A percentile compares a stretch with the other conserved stretches of the same genome.
Evolutionary conservation across 64 coral and sea anemone genomes (phyloP).

Genomic region (Exaiptasia diaphana): DNA sequence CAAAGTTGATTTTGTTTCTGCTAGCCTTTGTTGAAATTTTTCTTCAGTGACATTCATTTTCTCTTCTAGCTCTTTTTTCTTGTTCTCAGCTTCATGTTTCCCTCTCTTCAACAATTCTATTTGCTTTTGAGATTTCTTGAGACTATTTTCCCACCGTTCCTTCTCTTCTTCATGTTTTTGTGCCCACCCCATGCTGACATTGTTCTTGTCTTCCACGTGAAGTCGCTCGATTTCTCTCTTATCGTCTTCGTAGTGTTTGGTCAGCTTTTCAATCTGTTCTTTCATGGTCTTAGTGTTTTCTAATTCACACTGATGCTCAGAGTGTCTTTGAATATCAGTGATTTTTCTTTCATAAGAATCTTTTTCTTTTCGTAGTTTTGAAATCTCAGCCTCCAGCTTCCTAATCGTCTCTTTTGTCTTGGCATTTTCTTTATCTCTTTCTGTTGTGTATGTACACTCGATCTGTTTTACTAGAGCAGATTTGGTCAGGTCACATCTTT

Average conservation of each 20-base stretch:
- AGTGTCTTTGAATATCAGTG: neutral
- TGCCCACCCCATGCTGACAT: neutral
- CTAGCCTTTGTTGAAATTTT: neutral
- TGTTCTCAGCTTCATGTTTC: constrained; percentile 6
- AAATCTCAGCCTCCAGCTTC: too few species aligned
- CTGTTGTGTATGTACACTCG: too few species aligned
- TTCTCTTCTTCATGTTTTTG: neutral
- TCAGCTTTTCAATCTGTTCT: constrained; percentile 6
- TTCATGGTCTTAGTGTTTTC: neutral
- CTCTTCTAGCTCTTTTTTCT: neutral
- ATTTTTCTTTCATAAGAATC: neutral
- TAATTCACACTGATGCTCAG: neutral
- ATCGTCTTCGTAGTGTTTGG: neutral
- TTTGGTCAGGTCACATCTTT: neutral
- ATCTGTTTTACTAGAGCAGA: too few species aligned
- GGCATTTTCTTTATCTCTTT: neutral
- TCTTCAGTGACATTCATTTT: neutral
- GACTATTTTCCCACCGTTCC: neutral
- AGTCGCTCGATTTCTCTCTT: constrained; percentile 1
- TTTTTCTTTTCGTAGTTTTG: too few species aligned
- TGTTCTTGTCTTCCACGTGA: constrained; percentile 4
- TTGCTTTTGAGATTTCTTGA: neutral
- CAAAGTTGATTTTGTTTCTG: neutral
- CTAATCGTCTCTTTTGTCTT: neutral
- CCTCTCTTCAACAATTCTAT: neutral